Conservation (phyloP, 2,797 vertebrate species). For the Buceros bicornis region DNA sequence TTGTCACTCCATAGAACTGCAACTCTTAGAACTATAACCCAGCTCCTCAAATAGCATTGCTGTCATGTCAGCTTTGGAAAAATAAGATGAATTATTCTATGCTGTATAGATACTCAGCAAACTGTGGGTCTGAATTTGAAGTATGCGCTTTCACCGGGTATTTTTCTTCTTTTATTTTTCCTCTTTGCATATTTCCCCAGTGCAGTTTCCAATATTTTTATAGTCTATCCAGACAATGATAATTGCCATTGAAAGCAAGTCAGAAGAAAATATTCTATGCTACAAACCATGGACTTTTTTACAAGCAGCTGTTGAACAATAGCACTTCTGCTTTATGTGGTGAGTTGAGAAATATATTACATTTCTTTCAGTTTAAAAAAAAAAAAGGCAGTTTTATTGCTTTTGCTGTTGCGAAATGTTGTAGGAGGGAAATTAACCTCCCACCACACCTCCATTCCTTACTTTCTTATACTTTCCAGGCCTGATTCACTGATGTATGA, state of each 20-base stretch:
- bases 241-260: background rate
- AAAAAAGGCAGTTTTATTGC: background rate
- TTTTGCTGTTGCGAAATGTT: slow-evolving; percentile 21
- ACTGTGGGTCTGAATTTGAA: background rate
- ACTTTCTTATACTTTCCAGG: slow-evolving; percentile 33
- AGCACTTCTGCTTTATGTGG: background rate
- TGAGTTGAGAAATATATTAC: background rate
- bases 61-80: background rate
- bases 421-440: slow-evolving; percentile 64
- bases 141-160: background rate
- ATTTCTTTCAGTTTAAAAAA: background rate
- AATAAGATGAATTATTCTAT: background rate
- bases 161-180: background rate
- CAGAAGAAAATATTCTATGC: background rate
- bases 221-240: background rate
- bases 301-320: background rate
- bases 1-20: background rate
- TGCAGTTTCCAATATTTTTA: background rate
- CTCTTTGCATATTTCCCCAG: background rate
- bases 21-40: background rate
- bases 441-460: slow-evolving; percentile 33
- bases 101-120: background rate
- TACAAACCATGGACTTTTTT: background rate
- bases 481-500: slow-evolving; percentile 50
- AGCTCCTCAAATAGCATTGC: background rate